These are phyloP conservation scores for Dipus sagitta DNA, from an alignment of 2,797 vertebrate species.

Conservation along the genomic window DNA sequence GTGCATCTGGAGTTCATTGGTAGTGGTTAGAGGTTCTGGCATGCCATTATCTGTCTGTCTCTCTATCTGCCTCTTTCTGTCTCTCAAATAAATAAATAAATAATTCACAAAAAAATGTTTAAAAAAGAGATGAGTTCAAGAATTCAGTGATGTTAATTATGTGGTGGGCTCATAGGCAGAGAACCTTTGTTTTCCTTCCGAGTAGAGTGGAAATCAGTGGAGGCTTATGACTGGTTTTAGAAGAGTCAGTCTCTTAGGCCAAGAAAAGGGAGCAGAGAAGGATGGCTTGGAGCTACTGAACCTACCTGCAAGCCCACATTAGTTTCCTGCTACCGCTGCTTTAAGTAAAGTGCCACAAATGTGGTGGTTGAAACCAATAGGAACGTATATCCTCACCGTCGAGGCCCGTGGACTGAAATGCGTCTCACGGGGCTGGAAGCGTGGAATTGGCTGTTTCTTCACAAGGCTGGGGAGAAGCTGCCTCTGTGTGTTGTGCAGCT, in stretches of 20 bases:
- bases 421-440: not conserved
- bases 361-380: not conserved
- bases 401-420: not conserved
- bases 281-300: not conserved
- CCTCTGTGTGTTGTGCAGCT: not conserved
- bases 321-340: not conserved
- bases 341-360: not conserved
- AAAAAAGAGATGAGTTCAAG: not conserved
- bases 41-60: too few relatives aligned
- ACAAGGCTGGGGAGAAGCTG: not conserved
- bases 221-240: not conserved
- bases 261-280: not conserved
- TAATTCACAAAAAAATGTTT: too few relatives aligned
- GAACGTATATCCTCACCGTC: not conserved
- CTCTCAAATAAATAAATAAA: too few relatives aligned
- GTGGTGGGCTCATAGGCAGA: not conserved
- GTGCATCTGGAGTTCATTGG: too few relatives aligned
- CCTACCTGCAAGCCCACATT: not conserved
- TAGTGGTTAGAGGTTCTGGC: too few relatives aligned
- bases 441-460: not conserved
- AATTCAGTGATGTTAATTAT: not conserved
- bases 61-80: too few relatives aligned
- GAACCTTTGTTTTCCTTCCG: slow-evolving; percentile 9
- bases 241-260: not conserved
- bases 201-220: not conserved